Conservation (phyloP, 2,888 invertebrate genomes). For the Punctoribates punctum region DNA sequence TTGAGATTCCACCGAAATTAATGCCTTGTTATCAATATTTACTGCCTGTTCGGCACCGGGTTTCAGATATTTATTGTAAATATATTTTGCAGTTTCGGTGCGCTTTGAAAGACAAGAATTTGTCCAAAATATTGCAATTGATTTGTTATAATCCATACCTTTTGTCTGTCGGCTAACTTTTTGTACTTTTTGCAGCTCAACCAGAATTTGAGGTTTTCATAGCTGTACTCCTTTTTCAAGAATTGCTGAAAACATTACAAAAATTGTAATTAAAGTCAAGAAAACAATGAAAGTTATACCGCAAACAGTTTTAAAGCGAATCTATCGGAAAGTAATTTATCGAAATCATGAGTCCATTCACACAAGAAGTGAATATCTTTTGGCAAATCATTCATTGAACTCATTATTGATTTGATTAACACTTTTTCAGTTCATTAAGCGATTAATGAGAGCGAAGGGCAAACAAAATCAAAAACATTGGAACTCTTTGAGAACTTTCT, state of each 20-base stretch:
- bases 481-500: not conserved
- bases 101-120: not conserved
- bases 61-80: not conserved
- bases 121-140: not conserved
- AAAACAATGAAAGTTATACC: not conserved
- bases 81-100: not conserved
- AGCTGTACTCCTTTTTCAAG: slow-evolving; percentile 31
- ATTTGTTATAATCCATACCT: not conserved
- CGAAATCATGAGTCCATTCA: slow-evolving; percentile 23
- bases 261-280: not conserved
- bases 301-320: slow-evolving; percentile 9
- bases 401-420: not conserved
- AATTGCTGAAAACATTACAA: not conserved
- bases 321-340: slow-evolving; percentile 18
- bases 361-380: slow-evolving; percentile 9
- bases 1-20: not conserved
- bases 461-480: not conserved
- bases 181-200: not conserved
- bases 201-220: slow-evolving; percentile 26
- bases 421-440: not conserved
- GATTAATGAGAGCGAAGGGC: not conserved
- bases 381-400: not conserved
- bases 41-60: not conserved
- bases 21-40: not conserved
- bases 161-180: not conserved